A percentile compares a stretch with the other conserved stretches of the same genome.
Conservation (phyloP, 2,113 vertebrate species). For the Cyanoderma ruficeps region DNA sequence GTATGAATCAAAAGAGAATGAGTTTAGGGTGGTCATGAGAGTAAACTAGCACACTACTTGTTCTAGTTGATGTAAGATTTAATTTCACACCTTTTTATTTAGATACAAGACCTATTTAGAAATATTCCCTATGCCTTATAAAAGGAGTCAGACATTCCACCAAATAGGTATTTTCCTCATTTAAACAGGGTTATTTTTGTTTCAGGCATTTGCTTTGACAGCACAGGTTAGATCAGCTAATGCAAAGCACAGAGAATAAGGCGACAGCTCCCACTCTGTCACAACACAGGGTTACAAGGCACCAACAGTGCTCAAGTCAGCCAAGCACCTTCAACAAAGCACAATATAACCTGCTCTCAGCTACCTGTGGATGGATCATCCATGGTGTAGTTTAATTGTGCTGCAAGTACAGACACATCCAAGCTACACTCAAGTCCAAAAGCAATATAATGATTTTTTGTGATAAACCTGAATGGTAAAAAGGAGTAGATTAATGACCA, state of each 20-base stretch:
- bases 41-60: not conserved
- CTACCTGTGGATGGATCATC: not conserved
- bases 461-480: not conserved
- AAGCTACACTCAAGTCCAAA: not conserved
- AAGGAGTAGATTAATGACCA: not conserved
- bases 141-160: not conserved
- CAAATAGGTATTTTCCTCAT: not conserved
- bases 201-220: not conserved
- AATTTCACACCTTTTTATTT: not conserved
- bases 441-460: not conserved
- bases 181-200: constrained; percentile 4
- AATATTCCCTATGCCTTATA: not conserved
- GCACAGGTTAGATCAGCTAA: not conserved
- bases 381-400: not conserved
- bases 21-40: not conserved
- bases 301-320: not conserved
- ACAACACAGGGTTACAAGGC: not conserved
- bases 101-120: not conserved
- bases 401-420: not conserved
- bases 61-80: not conserved
- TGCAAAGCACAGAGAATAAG: not conserved
- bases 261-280: not conserved
- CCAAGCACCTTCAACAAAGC: not conserved
- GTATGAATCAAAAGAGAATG: not conserved
- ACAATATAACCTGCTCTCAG: not conserved